Evolutionary conservation across 2,888 invertebrate species (phyloP), one percentile per base, ranked within the genome.

Genomic region (Leptopilina drosophilae): DNA sequence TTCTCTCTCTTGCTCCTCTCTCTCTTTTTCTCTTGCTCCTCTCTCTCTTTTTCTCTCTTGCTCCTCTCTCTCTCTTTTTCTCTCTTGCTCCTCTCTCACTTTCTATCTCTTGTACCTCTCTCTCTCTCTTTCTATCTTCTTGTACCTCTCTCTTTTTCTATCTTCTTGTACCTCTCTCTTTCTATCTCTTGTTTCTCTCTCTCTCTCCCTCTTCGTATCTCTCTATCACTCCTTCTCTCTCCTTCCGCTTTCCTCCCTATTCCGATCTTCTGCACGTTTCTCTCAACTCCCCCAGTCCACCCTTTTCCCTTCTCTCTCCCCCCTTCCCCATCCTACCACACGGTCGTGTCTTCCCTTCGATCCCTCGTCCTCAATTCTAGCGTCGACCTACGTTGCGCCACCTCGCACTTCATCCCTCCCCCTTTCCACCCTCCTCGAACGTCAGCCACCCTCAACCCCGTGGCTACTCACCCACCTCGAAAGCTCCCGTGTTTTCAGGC

Each of bases 401-500:
- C 69, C 53, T 53, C 53, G 69, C 69, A 69, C 69, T 69, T 69
- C 67, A 67, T 20, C 67, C 67, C n/a, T 15, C 62, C 59, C 56
- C 64, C 65, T 56, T 33, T 59, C 33, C 33, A 33, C 42, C 8
- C 8, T 42, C 42, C 42, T 8, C 42, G 53, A 69, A 20, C 49
- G 49, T 7, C 53, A 53, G 20, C 53, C 77, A 40, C 77, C 53
- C 59, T 46, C 53, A 42, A 33, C 66, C 67, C 59, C 77, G 40
- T 65, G 42, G 56, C 69, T 49, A 69, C 69, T 69, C 69, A 69
- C 69, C 69, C 69, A 69, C 69, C 69, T 69, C 69, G 69, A 69
- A 80, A 80, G 82, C 84, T 82, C 76, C 80, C 84, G 84, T 83
- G 85, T 85, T 86, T 85, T 87, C 86, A 84, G 84, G 85, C 86